Evolutionary conservation across 2,797 vertebrate genomes (phyloP).

Genomic region (Momotus momota): DNA sequence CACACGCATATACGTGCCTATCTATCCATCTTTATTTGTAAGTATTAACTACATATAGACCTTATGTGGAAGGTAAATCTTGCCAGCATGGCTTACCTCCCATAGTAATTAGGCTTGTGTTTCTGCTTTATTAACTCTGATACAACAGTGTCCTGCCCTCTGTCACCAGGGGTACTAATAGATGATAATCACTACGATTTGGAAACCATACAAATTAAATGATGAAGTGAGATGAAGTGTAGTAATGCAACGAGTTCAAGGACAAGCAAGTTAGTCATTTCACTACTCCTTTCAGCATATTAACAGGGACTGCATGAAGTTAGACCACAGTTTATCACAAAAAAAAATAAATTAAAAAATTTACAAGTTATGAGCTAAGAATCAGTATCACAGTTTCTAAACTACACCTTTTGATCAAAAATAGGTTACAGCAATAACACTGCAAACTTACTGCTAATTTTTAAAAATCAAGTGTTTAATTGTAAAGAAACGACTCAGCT

Average conservation of each 20-base stretch:
- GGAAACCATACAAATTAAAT: constrained; percentile 81
- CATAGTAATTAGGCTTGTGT: constrained; percentile 78
- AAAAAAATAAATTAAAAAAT: background rate
- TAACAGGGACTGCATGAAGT: background rate
- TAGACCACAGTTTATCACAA: background rate
- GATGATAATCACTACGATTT: constrained; percentile 77
- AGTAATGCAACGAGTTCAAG: constrained; percentile 58
- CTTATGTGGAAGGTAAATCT: constrained; percentile 63
- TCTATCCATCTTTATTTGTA: constrained; percentile 32
- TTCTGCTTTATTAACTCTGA: constrained; percentile 84
- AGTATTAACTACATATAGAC: constrained; percentile 41
- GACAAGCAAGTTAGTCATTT: constrained; percentile 61
- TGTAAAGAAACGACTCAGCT: background rate
- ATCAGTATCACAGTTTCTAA: too few relatives aligned
- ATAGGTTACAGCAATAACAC: background rate
- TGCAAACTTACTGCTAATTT: background rate
- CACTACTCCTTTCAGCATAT: background rate
- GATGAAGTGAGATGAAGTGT: constrained; percentile 76
- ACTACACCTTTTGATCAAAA: background rate
- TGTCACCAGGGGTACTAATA: constrained; percentile 80
- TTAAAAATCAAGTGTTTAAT: background rate
- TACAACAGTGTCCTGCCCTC: constrained; percentile 81
- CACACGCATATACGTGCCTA: background rate
- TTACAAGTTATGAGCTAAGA: background rate
- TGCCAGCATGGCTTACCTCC: constrained; percentile 76